Conservation (phyloP, 1,140 invertebrate species). For the Drosophila sturtevanti region DNA sequence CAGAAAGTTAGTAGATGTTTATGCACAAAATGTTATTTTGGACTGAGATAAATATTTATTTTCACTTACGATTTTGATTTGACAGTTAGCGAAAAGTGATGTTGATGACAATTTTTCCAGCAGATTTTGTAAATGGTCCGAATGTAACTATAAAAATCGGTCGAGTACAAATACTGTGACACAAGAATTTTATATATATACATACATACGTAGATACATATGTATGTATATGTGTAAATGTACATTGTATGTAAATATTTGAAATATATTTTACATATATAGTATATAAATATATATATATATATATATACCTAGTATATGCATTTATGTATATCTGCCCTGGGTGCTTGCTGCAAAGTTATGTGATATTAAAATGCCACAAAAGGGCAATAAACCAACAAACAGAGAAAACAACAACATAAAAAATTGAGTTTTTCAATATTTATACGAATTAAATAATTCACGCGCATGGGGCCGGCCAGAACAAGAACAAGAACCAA, state of each 20-base stretch:
- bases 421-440: conserved; percentile 79
- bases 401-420: conserved; percentile 62
- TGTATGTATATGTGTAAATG: background rate
- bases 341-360: conserved; percentile 32
- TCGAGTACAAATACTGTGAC: too few relatives aligned
- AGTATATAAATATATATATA: background rate
- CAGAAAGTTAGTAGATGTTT: too few relatives aligned
- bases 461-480: conserved; percentile 54
- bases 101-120: too few relatives aligned
- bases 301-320: too few relatives aligned
- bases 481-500: conserved; percentile 5
- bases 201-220: background rate
- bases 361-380: conserved; percentile 63
- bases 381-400: conserved; percentile 75
- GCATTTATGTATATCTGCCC: background rate
- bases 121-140: too few relatives aligned
- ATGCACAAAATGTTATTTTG: too few relatives aligned
- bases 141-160: too few relatives aligned
- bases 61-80: too few relatives aligned
- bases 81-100: too few relatives aligned
- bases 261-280: background rate
- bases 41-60: too few relatives aligned
- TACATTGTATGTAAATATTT: background rate
- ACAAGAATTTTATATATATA: background rate
- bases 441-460: conserved; percentile 80